A percentile compares a stretch with the other conserved stretches of the same genome.
These are phyloP conservation scores for Triops cancriformis DNA, from an alignment of 1,140 invertebrate species.

Conservation along the genomic window DNA sequence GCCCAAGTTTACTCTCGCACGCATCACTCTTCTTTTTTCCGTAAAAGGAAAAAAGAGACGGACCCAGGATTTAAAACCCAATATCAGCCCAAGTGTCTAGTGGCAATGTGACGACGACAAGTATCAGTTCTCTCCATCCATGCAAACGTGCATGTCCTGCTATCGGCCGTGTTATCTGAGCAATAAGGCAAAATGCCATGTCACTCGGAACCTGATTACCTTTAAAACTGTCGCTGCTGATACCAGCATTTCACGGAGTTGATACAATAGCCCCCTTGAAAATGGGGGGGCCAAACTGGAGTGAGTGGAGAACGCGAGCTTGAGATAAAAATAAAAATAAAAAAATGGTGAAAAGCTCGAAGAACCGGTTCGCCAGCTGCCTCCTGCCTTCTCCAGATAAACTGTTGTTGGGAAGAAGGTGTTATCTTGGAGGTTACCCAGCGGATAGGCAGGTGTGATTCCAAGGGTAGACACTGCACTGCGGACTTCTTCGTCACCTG, in stretches of 20 bases:
- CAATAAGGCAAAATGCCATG: constrained; percentile 3
- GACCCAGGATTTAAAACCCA: background rate
- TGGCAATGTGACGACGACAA: background rate
- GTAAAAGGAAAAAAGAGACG: background rate
- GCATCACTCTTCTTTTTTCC: background rate
- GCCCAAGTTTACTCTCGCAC: background rate
- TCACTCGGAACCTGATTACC: background rate
- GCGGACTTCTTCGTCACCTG: background rate
- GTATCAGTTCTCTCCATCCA: background rate
- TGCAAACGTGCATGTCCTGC: background rate
- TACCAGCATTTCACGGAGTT: background rate
- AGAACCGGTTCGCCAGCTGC: background rate
- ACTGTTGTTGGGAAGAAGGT: background rate
- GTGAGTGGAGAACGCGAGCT: background rate
- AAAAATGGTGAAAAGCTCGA: background rate
- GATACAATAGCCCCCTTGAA: background rate
- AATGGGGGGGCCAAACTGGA: background rate
- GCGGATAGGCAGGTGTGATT: constrained; percentile 9
- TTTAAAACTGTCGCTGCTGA: background rate
- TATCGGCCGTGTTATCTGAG: background rate
- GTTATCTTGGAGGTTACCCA: background rate
- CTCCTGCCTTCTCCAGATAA: background rate
- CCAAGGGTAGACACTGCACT: constrained; percentile 4
- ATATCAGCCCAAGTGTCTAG: background rate
- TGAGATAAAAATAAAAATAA: background rate